phyloP scores from a whole-genome alignment of 1,140 invertebrate species.

The Ooceraea biroi region DNA sequence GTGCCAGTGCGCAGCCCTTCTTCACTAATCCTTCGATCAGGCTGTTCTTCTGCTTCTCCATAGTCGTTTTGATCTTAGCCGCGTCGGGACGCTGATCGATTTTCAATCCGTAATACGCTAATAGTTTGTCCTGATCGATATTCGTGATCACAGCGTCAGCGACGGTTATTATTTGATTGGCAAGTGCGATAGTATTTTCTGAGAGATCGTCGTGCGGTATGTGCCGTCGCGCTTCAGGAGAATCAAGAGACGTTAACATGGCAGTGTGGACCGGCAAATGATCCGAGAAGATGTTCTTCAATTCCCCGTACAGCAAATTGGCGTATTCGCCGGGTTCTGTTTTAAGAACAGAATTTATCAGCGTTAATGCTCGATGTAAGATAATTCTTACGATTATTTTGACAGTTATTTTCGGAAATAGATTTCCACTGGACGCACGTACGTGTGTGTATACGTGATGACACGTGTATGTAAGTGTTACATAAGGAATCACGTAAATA shows the following conservation, averaged over 20 bases:
- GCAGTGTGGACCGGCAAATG: conserved; percentile 92
- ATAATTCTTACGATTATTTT: no score
- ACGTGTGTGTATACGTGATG: not conserved
- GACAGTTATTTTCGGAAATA: conserved; percentile 6
- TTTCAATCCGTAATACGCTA: conserved; percentile 93
- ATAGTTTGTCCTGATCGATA: conserved; percentile 91
- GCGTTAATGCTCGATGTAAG: not conserved
- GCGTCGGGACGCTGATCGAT: conserved; percentile 92
- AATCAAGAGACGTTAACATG: conserved; percentile 92
- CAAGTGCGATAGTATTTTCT: conserved; percentile 86
- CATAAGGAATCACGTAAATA: conserved; percentile 10
- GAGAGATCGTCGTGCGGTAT: conserved; percentile 86
- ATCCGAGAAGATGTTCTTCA: conserved; percentile 90
- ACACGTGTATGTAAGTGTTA: not conserved
- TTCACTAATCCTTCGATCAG: conserved; percentile 92
- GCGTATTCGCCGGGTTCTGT: conserved; percentile 87
- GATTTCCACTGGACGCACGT: not conserved
- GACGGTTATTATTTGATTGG: conserved; percentile 87
- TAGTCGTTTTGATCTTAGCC: conserved; percentile 92
- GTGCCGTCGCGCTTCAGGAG: conserved; percentile 84
- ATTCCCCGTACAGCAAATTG: conserved; percentile 91
- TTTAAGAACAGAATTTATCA: conserved; percentile 23
- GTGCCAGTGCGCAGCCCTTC: conserved; percentile 91
- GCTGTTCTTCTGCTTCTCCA: conserved; percentile 93
- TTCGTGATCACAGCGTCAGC: conserved; percentile 90